These are phyloP conservation scores for Kradibia gibbosae DNA, from an alignment of 1,140 invertebrate genomes.

Conservation along the genomic window DNA sequence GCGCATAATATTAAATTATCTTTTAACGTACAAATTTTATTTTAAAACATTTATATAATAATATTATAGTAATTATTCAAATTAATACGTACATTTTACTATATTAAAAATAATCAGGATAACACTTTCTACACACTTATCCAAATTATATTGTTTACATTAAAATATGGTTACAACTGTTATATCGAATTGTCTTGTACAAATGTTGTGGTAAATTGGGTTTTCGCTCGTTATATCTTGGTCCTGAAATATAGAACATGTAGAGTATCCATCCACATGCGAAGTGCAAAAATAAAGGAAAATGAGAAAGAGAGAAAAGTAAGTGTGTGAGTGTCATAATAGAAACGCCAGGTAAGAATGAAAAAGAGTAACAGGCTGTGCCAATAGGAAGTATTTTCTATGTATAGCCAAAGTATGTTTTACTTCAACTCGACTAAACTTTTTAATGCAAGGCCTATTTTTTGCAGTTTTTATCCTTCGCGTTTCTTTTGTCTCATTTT, in stretches of 20 bases:
- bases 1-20: too few species aligned
- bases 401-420: conserved; percentile 37
- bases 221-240: not conserved
- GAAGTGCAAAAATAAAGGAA: not conserved
- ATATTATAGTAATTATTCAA: too few species aligned
- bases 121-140: not conserved
- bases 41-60: too few species aligned
- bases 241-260: not conserved
- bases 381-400: not conserved
- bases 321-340: conserved; percentile 1
- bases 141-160: not conserved
- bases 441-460: conserved; percentile 30
- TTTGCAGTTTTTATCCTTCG: not conserved
- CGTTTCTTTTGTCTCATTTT: not conserved
- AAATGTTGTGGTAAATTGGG: not conserved
- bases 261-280: not conserved
- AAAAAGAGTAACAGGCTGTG: conserved; percentile 32
- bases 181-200: too few species aligned
- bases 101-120: too few species aligned
- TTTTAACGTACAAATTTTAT: too few species aligned
- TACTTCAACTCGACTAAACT: conserved; percentile 21
- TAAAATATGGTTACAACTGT: not conserved
- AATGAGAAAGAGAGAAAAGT: not conserved
- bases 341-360: conserved; percentile 7
- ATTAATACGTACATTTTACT: too few species aligned